Evolutionary conservation across 2,113 vertebrate genomes (phyloP), one percentile per base, ranked within the genome.

Genomic region (Petrocephalus microphthalmus): DNA sequence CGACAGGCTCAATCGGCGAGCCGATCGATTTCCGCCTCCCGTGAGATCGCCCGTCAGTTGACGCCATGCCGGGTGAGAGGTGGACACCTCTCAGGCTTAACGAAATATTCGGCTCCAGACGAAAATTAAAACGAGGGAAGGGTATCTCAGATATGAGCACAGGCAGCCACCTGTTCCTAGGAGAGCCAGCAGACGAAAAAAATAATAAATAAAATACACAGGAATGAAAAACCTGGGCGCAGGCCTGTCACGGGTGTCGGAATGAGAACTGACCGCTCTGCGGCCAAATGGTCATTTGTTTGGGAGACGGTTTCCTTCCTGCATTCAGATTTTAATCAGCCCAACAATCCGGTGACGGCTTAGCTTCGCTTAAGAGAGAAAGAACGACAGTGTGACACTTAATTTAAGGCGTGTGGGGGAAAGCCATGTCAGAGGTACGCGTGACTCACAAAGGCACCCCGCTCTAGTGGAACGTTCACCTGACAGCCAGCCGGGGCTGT

Each of bases 361-460:
- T 47, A 42, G 81, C 81, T 85, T 85, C 29, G 51, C 81, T 83
- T 85, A 54, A 85, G 84, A 85, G 52, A 56, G 7, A 29, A 56
- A 6, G 25, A 85, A n/a, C 10, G 17, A 85, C 25, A 52, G 13
- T 37, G 29, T 54, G 84, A 85, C 25, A 54, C 25, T 85, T 54
- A 84, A 54, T 54, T 45, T 83, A n/a, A 45, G 45, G 19, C 45
- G 45, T 10, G 45, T n/a, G 78, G 78, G 19, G n/a, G 78, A 20
- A 83, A 47, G 49, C 33, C 81, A n/a, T 49, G 81, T 42, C 74
- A 81, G 42, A 45, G 74, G 29, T 81, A 22, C 19, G 20, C 74
- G 29, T 47, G 42, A n/a, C 45, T 45, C 81, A 47, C 10, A 49
- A 49, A 45, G 45, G 45, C 45, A 11, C 45, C 81, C 7, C 81